These are phyloP conservation scores for Corythornis madagascariensis DNA, from an alignment of 2,113 vertebrate genomes.

Conservation along the genomic window DNA sequence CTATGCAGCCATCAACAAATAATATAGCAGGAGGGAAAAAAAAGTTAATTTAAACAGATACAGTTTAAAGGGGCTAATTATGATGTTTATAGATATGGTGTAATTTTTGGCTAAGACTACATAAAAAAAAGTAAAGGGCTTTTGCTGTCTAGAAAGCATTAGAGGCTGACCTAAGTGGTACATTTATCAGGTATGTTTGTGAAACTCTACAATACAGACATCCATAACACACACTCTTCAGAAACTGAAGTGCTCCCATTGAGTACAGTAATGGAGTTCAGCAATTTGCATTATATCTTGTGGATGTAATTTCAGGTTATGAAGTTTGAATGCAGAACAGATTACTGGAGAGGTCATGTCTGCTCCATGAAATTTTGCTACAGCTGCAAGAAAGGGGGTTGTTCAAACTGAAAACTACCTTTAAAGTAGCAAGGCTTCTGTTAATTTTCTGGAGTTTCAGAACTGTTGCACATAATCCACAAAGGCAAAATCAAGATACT, in stretches of 20 bases:
- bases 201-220: background rate
- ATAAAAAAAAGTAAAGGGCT: background rate
- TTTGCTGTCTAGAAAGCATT: background rate
- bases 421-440: background rate
- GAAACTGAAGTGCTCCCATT: rapidly evolving
- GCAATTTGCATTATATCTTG: background rate
- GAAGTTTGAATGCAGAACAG: background rate
- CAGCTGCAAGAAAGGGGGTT: background rate
- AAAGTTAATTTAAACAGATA: background rate
- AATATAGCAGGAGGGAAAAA: background rate
- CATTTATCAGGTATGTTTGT: background rate
- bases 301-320: background rate
- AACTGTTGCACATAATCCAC: background rate
- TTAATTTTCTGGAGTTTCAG: background rate
- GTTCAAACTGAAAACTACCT: background rate
- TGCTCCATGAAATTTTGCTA: background rate
- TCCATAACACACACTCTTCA: background rate
- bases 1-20: background rate
- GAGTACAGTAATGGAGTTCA: background rate
- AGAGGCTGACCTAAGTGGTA: background rate
- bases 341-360: background rate
- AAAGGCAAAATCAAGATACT: background rate
- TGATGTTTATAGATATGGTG: background rate
- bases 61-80: background rate
- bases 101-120: background rate